phyloP scores from a whole-genome alignment of 2,113 vertebrate genomes.

The Oreotrochilus melanogaster region DNA sequence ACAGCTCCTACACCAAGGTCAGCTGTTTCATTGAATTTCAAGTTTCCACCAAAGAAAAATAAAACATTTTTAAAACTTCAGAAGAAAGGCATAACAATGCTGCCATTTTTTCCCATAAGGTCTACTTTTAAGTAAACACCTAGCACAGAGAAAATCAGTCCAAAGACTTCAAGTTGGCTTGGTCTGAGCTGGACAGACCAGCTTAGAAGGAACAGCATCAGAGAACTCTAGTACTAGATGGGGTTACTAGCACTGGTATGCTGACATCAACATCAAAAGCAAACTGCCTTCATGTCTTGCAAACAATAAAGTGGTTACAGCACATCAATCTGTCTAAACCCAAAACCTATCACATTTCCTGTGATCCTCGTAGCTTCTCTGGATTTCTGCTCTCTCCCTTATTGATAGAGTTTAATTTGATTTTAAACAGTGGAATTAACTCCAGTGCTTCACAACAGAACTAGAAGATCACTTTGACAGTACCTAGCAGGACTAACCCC shows the following conservation, averaged over 20 bases:
- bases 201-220: background rate
- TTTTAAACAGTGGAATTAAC: background rate
- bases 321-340: background rate
- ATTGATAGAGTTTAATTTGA: background rate
- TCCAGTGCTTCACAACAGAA: background rate
- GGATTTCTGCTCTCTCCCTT: background rate
- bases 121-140: conserved; percentile 13
- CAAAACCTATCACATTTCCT: background rate
- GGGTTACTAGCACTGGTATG: background rate
- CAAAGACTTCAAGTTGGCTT: background rate
- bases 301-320: background rate
- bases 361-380: background rate
- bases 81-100: background rate
- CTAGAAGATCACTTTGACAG: background rate
- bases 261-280: background rate
- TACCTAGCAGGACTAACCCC: background rate
- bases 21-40: conserved; percentile 23
- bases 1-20: conserved; percentile 13
- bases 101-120: background rate
- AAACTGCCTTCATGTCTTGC: background rate
- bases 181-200: background rate
- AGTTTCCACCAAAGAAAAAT: conserved; percentile 17
- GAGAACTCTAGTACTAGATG: background rate
- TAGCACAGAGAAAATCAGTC: background rate
- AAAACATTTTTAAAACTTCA: conserved; percentile 12